These are phyloP conservation scores for Agriopis aurantiaria DNA, from an alignment of 2,888 invertebrate species.

Conservation along the genomic window DNA sequence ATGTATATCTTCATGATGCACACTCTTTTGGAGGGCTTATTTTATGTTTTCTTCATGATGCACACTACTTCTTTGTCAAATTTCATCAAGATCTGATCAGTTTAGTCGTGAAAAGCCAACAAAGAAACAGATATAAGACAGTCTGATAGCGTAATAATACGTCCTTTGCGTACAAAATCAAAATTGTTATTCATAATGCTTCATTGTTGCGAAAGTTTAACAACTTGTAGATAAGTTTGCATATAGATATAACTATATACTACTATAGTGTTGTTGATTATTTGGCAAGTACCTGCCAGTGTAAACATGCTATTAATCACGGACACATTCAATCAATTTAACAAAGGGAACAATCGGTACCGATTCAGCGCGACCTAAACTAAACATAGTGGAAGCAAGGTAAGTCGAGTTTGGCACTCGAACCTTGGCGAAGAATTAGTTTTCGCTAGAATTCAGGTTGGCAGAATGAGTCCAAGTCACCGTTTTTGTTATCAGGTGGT, in stretches of 20 bases:
- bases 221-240: neutral
- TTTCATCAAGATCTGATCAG: neutral
- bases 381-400: constrained; percentile 1
- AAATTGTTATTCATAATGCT: constrained; percentile 11
- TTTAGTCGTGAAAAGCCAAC: neutral
- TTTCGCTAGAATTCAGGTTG: constrained; percentile 22
- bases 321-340: constrained; percentile 48
- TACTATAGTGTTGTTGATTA: neutral
- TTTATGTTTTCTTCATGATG: neutral
- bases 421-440: constrained; percentile 26
- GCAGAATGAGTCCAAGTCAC: constrained; percentile 21
- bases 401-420: constrained; percentile 21
- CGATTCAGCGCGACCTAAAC: constrained; percentile 26
- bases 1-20: neutral
- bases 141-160: neutral
- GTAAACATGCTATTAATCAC: constrained; percentile 54
- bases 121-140: neutral
- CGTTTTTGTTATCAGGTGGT: neutral
- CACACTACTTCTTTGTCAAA: neutral
- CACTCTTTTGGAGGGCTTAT: too few species aligned
- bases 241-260: neutral
- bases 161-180: neutral
- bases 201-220: constrained; percentile 12
- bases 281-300: constrained; percentile 17
- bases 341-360: constrained; percentile 54